Conservation (phyloP, 1,140 invertebrate genomes). For the Myzus persicae region DNA sequence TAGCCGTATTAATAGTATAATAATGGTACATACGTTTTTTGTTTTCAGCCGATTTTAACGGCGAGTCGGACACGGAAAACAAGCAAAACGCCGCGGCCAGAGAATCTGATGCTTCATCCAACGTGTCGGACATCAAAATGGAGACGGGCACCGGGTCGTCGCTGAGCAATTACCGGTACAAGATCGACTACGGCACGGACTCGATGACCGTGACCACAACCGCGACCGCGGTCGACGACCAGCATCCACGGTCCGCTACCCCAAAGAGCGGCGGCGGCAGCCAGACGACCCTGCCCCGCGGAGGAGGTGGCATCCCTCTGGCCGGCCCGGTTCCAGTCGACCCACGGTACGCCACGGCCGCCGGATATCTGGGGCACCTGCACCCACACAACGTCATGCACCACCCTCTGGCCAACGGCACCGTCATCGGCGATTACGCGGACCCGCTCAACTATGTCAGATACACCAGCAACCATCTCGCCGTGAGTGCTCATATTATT, state of each 20-base stretch:
- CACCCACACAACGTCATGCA: slow-evolving; percentile 72
- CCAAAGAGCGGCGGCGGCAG: slow-evolving; percentile 64
- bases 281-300: slow-evolving; percentile 65
- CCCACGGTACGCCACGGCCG: slow-evolving; percentile 66
- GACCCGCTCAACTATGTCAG: slow-evolving; percentile 19
- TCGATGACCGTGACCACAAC: slow-evolving; percentile 1
- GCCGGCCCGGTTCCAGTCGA: slow-evolving; percentile 78
- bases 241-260: neutral
- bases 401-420: slow-evolving; percentile 62
- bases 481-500: slow-evolving; percentile 61
- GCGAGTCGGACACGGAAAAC: neutral
- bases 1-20: neutral
- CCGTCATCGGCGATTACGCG: neutral
- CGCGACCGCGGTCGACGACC: neutral
- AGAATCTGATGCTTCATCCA: slow-evolving; percentile 86
- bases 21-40: too few species aligned
- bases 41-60: neutral
- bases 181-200: slow-evolving; percentile 60
- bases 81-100: slow-evolving; percentile 66
- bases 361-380: slow-evolving; percentile 73
- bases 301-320: slow-evolving; percentile 70
- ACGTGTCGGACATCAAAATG: slow-evolving; percentile 88
- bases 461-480: slow-evolving; percentile 31
- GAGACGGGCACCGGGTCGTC: slow-evolving; percentile 86
- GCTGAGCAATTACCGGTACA: slow-evolving; percentile 68